Evolutionary conservation across 2,888 invertebrate genomes (phyloP), one percentile per base, ranked within the genome.

Genomic region (Caenorhabditis becei): DNA sequence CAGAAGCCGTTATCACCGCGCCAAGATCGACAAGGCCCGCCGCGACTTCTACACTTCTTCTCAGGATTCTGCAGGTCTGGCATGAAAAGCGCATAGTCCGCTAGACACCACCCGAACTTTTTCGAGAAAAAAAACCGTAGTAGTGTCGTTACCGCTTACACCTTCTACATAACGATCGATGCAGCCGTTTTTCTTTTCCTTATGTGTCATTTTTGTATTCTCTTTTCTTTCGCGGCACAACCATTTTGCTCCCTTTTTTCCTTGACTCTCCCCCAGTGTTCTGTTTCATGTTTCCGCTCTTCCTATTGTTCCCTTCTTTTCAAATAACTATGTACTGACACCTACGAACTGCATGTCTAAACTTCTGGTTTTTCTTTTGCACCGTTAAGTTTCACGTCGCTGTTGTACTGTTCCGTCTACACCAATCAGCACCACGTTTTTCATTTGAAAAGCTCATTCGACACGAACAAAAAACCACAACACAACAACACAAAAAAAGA

Each of bases 1-100:
- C 35, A 85, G 85, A 82, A 79, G 79, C 56, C 81, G 82, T 14
- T 83, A 83, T 54, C 79, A 82, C 47, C 83, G 85, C 44, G 86
- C 87, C 65, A 87, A 89, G 18, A 83, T 84, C 69, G 87, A 87
- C 51, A 86, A 84, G 65, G 89, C 90, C n/a, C 84, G 89, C 18
- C 86, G 85, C 20, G 90, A 90, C 67, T 90, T 90, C 81, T 84
- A 89, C 79, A 70, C 82, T n/a, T 75, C 82, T 32, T 80, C 77
- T 4, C 83, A 81, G 80, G 84, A 84, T 62, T 77, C 83, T 23
- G 82, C 85, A 77, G 87, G 87, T 87, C 83, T 86, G 87, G 83
- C 83, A 81, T 82, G 58, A 81, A 67, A 54, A 37, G 26, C 51
- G 26, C 35, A 41, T 51, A 35, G 59, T 41, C 59, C 58, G 58